Conservation (phyloP, 1,140 invertebrate genomes). For the Hyposmocoma kahamanoa region DNA sequence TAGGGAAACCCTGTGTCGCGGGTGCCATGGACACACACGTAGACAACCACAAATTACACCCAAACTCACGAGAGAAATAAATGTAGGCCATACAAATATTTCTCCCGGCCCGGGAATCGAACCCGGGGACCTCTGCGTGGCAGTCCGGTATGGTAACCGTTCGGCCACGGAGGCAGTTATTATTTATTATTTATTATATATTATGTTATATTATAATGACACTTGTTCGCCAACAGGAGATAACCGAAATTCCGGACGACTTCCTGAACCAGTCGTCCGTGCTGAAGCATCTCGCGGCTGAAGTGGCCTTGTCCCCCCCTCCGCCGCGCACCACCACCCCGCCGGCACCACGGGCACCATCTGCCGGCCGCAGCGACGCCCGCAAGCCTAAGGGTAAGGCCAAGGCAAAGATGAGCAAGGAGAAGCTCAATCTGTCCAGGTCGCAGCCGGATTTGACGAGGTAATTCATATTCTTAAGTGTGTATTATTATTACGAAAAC, state of each 20-base stretch:
- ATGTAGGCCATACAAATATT: too few relatives aligned
- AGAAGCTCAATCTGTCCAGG: conserved; percentile 81
- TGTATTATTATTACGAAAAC: neutral
- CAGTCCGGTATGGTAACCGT: too few relatives aligned
- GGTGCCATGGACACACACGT: too few relatives aligned
- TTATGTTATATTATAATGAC: neutral
- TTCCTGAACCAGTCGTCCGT: conserved; percentile 88
- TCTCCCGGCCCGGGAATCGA: too few relatives aligned
- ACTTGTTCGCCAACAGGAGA: conserved; percentile 77
- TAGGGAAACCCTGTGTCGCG: too few relatives aligned
- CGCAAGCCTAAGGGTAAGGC: conserved; percentile 51
- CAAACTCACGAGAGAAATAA: too few relatives aligned
- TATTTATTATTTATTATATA: neutral
- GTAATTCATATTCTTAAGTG: conserved; percentile 24
- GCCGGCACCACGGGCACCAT: conserved; percentile 40
- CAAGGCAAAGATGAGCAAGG: conserved; percentile 67
- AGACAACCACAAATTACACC: too few relatives aligned
- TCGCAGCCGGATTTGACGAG: conserved; percentile 76
- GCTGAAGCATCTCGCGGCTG: conserved; percentile 90
- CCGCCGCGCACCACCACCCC: conserved; percentile 59
- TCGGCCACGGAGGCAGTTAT: too few relatives aligned
- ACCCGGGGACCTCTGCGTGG: too few relatives aligned
- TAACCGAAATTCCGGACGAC: conserved; percentile 89
- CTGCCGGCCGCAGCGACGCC: conserved; percentile 27
- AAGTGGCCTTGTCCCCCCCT: conserved; percentile 77